These are phyloP conservation scores for Formica selysi DNA, from an alignment of 1,140 invertebrate genomes.

Conservation along the genomic window DNA sequence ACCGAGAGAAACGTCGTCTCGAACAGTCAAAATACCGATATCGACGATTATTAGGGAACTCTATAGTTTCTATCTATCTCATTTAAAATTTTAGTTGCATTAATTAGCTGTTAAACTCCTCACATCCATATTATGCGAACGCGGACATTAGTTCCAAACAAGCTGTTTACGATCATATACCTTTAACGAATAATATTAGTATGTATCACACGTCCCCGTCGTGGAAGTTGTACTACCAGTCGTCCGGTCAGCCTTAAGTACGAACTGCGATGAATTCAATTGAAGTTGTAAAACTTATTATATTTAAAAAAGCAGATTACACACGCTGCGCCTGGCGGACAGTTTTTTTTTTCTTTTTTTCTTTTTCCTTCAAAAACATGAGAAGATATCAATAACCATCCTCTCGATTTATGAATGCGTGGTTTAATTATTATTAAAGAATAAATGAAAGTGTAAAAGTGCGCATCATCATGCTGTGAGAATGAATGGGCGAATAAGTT, in stretches of 20 bases:
- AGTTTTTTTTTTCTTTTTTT: constrained; percentile 57
- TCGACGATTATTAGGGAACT: constrained; percentile 14
- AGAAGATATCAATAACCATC: constrained; percentile 68
- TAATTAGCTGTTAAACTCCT: constrained; percentile 65
- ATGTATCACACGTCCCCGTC: constrained; percentile 37
- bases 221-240: constrained; percentile 52
- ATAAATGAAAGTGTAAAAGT: constrained; percentile 71
- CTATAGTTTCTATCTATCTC: constrained; percentile 46
- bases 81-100: constrained; percentile 62
- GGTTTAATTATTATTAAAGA: constrained; percentile 73
- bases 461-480: constrained; percentile 71
- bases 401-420: constrained; percentile 71
- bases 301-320: constrained; percentile 63
- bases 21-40: constrained; percentile 45
- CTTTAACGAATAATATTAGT: constrained; percentile 47
- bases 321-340: constrained; percentile 37
- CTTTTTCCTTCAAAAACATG: constrained; percentile 63
- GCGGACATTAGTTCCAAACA: constrained; percentile 58
- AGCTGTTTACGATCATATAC: constrained; percentile 23
- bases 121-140: constrained; percentile 51
- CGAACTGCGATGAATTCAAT: constrained; percentile 61
- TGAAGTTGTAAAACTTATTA: constrained; percentile 69
- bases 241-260: constrained; percentile 67
- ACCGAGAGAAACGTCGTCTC: constrained; percentile 18
- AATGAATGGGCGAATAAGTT: constrained; percentile 78